Conservation (phyloP, 2,888 invertebrate species). For the Chalcis sispes region DNA sequence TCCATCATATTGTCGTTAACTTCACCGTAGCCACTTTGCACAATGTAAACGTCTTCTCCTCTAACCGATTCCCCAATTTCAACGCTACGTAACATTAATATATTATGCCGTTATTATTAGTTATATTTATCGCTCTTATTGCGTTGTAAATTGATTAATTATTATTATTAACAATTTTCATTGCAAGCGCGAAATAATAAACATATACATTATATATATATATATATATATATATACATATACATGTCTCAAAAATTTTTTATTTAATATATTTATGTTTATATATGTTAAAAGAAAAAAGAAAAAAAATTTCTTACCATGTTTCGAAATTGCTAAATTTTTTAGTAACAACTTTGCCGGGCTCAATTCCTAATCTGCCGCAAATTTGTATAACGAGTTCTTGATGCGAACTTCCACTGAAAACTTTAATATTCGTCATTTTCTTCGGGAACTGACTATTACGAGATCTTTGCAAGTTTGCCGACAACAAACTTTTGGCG, state of each 20-base stretch:
- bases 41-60: constrained; percentile 97
- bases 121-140: no score
- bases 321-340: constrained; percentile 40
- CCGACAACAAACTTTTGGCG: constrained; percentile 25
- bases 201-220: not conserved
- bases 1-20: constrained; percentile 75
- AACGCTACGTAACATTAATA: constrained; percentile 81
- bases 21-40: constrained; percentile 95
- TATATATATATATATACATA: not conserved
- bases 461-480: constrained; percentile 1
- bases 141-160: no score
- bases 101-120: no score
- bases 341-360: constrained; percentile 36
- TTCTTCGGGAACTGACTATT: constrained; percentile 55
- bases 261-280: not conserved
- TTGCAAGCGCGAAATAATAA: not conserved
- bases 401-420: constrained; percentile 28
- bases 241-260: no score
- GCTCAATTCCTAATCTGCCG: constrained; percentile 27
- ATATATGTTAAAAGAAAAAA: no score
- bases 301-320: constrained; percentile 60
- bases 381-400: constrained; percentile 22
- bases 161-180: no score
- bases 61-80: constrained; percentile 97
- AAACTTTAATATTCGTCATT: constrained; percentile 43